phyloP scores from a whole-genome alignment of 1,140 invertebrate genomes.

The Teleopsis dalmanni region DNA sequence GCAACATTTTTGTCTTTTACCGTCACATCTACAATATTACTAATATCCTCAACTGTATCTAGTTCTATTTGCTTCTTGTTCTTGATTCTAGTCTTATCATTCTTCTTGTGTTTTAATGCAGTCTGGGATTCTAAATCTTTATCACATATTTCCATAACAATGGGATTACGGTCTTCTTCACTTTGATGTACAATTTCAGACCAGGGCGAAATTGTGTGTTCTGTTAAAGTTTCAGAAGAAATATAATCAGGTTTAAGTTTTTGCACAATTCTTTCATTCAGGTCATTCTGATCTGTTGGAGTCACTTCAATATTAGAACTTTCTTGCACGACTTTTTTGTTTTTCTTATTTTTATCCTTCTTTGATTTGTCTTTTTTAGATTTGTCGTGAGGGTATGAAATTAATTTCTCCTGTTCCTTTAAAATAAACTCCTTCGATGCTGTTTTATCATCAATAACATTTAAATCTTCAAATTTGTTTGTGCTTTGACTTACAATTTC shows the following conservation, averaged over 20 bases:
- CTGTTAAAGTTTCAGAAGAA: no score
- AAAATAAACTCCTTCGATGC: not conserved
- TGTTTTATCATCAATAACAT: not conserved
- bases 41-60: not conserved
- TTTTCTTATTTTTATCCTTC: slow-evolving; percentile 10
- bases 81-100: not conserved
- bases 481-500: slow-evolving; percentile 13
- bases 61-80: not conserved
- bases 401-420: not conserved
- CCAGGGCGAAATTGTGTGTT: no score
- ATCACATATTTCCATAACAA: no score
- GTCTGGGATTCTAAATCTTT: not conserved
- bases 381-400: not conserved
- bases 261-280: no score
- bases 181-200: no score
- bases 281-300: no score
- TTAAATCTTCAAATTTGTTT: not conserved
- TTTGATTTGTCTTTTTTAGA: slow-evolving; percentile 13
- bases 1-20: not conserved
- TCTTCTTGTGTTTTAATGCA: not conserved
- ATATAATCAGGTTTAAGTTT: no score
- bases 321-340: slow-evolving; percentile 9
- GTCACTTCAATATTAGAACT: not conserved
- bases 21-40: not conserved
- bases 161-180: no score